Evolutionary conservation across 37 sponge, comb jelly and placozoan species (phyloP), one percentile per base, ranked within the genome.

Genomic region (Ephydatia muelleri): DNA sequence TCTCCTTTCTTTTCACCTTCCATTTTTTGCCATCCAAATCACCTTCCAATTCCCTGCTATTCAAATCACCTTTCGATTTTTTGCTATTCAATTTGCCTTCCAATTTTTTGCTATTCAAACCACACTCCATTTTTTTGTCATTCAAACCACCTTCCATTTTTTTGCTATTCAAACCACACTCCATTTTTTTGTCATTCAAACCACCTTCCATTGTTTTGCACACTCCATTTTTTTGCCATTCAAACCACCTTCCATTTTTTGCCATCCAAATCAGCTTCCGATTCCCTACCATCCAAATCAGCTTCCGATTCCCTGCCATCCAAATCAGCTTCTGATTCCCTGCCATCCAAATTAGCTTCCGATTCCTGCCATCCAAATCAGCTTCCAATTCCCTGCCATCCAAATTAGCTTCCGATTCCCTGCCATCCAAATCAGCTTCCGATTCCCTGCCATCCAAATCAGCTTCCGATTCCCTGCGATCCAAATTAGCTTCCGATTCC

Each of bases 11-110:
- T 57, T 57, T 57, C 57, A 57, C 57, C 57, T 57, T 5, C 57
- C 57, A 57, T 57, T 57, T 57, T 57, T 57, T 57, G 57, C 57
- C 57, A 57, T 57, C 57, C 57, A 57, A 57, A 57, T 57, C 57
- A 57, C 57, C 57, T 57, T 57, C 57, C 57, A 14, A 57, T 57
- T 57, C 16, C 16, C 16, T 57, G 57, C 57, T 14, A 57, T 57
- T 57, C 57, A 57, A 57, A 57, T 21, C 57, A 11, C 57, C 6
- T 11, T 57, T 21, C 57, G 16, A 19, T 57, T 57, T 57, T 57
- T 57, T 57, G 57, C 16, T 11, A 57, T 57, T 57, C 57, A 57
- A 57, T 19, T 11, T 21, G 16, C 57, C 12, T 14, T 57, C 57
- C 57, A 57, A 16, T 57, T 57, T 57, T 57, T 57, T 57, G 57